Evolutionary conservation across 2,113 vertebrate species (phyloP), one percentile per base, ranked within the genome.

Genomic region (Meles meles): DNA sequence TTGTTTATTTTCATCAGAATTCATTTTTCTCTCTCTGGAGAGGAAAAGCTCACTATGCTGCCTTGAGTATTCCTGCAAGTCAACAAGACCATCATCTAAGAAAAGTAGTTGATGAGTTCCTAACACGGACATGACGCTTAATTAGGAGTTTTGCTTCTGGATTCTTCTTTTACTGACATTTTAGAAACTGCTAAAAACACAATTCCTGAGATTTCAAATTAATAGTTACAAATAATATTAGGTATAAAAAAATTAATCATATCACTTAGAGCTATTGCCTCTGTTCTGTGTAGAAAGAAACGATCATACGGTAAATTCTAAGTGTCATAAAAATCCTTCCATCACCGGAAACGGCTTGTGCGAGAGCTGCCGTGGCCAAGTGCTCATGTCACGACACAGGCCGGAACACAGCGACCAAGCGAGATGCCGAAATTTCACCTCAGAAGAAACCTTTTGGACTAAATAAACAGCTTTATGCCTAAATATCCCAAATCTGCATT

Each of bases 261-360:
- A 86, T 37, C 34, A 14, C 61, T 76, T 31, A 61, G 9, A 67
- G 15, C 71, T 88, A 83, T 2, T 63, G 25, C 23, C n/a, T 85
- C 71, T 86, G 57, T 76, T 82, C 9, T 34, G 65, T 69, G 49
- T 63, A 23, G n/a, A 81, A 47, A 57, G n/a, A 96, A 95, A 90
- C 12, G 6, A n/a, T 57, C 23, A 52, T 14, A 63, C 0, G 72
- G 77, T n/a, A 79, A 86, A 90, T 2, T 39, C 1, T 44, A 49
- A 79, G 88, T 25, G 18, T 69, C 42, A 72, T 49, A 74, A 80
- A 87, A 59, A 77, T 21, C 15, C 31, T 81, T 55, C 81, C 57
- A 71, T 27, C 49, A 21, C 15, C 18, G 37, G 59, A 65, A 77
- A 44, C 0, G 5, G 85, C 42, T 15, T 49, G 21, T 17, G 55